Evolutionary conservation across 2,113 vertebrate genomes (phyloP), one percentile per base, ranked within the genome.

Genomic region (Gadus chalcogrammus): DNA sequence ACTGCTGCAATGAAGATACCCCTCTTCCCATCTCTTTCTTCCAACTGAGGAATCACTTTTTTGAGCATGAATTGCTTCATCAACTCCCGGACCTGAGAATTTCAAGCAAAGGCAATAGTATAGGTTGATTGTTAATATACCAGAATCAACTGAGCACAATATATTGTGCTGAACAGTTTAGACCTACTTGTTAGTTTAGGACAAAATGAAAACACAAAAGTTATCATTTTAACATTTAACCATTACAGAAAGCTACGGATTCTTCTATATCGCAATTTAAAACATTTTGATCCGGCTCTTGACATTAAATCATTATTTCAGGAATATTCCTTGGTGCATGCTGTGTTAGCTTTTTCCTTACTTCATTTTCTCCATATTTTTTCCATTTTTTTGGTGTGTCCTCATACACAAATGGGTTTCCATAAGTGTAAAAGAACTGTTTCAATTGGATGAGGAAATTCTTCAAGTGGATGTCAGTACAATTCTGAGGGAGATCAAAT

Each of bases 401-500:
- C 0, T 95, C 94, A 12, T 64, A 80, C 0, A 98, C 73, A 64
- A 1, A 61, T 0, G 91, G 93, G 0, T 70, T 13, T 0, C 0
- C 17, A 8, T 91, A 82, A 2, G 95, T 86, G 0, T 0, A 0
- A 1, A 72, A 63, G 56, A 98, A 96, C 85, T 98, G 97, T 0
- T 0, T 17, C 0, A 97, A 85, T 61, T 96, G 95, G 0, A 0
- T 3, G 0, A 89, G 0, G 27, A 97, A 98, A 80, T 18, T 93
- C 13, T 0, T 74, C 17, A 97, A 3, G 63, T 95, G 95, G 28
- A 69, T 8, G 0, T 13, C 17, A 38, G 8, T 92, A 94, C 95
- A 96, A 28, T 61, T 62, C 0, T 4, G 83, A 0, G 98, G 92
- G 5, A 94, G 71, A 42, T 94, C 92, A 91, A 98, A 95, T 69